These are phyloP conservation scores for Fissipunctia ypsillon DNA, from an alignment of 2,888 invertebrate genomes.

Conservation along the genomic window DNA sequence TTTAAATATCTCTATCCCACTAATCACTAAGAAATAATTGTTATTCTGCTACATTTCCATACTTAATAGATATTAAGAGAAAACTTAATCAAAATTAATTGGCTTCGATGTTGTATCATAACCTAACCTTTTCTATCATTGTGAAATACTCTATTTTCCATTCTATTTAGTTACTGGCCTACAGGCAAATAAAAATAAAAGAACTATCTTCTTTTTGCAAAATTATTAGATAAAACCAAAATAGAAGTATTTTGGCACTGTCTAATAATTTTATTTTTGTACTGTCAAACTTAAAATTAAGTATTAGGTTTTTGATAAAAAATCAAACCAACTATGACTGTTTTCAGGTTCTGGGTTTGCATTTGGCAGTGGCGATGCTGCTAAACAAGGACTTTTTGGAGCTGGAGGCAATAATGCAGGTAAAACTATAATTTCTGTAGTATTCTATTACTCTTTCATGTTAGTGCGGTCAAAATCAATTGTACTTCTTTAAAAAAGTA, in stretches of 20 bases:
- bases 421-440: conserved; percentile 36
- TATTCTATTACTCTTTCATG: not conserved
- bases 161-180: not conserved
- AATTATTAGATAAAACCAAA: not conserved
- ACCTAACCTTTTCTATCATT: conserved; percentile 50
- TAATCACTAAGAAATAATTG: conserved; percentile 7
- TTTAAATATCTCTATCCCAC: not conserved
- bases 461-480: not conserved
- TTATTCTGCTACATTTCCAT: not conserved
- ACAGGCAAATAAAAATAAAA: no score
- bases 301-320: not conserved
- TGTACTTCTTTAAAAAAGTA: not conserved
- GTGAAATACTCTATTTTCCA: not conserved
- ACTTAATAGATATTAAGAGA: not conserved
- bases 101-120: conserved; percentile 25
- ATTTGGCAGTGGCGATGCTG: conserved; percentile 85
- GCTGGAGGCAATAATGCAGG: conserved; percentile 70
- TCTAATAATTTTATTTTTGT: not conserved
- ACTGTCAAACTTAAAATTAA: not conserved
- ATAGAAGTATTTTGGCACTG: no score
- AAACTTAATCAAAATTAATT: not conserved
- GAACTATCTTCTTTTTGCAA: not conserved
- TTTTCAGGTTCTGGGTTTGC: conserved; percentile 76
- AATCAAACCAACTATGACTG: not conserved
- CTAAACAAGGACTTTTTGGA: conserved; percentile 79